Percentiles rank a stretch among this genome's conserved stretches.
These are phyloP conservation scores for Bombus cullumanus DNA, from an alignment of 1,140 invertebrate genomes.

Conservation along the genomic window DNA sequence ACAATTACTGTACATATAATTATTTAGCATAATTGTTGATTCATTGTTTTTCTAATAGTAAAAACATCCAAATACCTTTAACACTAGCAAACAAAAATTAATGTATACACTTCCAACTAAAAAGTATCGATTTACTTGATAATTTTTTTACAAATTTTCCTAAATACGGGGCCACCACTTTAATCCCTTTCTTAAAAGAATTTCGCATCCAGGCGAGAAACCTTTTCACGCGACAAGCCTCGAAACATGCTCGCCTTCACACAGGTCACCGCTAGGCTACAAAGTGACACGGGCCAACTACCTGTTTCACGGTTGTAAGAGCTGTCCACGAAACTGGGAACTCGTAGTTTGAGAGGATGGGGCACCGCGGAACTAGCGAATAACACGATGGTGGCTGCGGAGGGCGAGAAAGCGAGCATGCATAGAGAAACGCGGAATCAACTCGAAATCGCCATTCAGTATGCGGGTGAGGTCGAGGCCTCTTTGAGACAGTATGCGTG, in stretches of 20 bases:
- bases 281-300: background rate
- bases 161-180: background rate
- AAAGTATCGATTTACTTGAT: too few species aligned
- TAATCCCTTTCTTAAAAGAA: background rate
- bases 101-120: too few species aligned
- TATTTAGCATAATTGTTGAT: too few species aligned
- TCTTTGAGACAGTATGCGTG: conserved; percentile 19
- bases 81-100: too few species aligned
- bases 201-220: background rate
- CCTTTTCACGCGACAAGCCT: background rate
- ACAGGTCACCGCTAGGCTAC: background rate
- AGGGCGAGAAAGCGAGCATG: background rate
- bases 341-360: too few species aligned
- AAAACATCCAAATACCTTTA: too few species aligned
- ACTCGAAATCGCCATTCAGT: background rate
- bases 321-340: background rate
- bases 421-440: background rate
- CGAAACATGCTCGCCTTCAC: background rate
- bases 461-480: background rate
- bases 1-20: too few species aligned
- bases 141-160: too few species aligned
- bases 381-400: conserved; percentile 50
- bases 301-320: background rate
- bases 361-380: conserved; percentile 7
- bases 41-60: too few species aligned